These are phyloP conservation scores for Antechinus stuartii DNA, from an alignment of 2,113 vertebrate species.

Conservation along the genomic window DNA sequence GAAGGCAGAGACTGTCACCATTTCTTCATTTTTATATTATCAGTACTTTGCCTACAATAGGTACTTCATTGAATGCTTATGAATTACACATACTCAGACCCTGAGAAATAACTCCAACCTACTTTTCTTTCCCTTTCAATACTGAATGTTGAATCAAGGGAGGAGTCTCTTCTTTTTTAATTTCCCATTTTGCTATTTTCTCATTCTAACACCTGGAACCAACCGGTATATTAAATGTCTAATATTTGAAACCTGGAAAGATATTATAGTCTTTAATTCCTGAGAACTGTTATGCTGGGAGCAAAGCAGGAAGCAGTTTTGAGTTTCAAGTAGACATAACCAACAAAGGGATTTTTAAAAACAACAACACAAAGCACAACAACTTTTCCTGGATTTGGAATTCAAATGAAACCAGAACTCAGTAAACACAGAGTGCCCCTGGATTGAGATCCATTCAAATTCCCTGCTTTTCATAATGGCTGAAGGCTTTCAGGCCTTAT, in stretches of 20 bases:
- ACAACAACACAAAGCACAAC: neutral
- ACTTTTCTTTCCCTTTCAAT: neutral
- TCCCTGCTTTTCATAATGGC: constrained; percentile 48
- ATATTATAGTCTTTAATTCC: constrained; percentile 30
- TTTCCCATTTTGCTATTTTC: neutral
- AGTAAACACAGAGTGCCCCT: neutral
- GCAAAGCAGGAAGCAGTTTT: constrained; percentile 50
- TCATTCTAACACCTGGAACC: neutral
- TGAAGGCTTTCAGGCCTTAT: neutral
- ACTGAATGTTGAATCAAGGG: neutral
- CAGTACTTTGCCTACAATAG: neutral
- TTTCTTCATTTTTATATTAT: neutral
- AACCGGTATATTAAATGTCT: constrained; percentile 12
- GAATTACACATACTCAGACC: neutral
- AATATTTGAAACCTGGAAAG: neutral
- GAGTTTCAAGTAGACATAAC: constrained; percentile 9
- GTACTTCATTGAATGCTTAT: neutral
- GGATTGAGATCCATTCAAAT: constrained; percentile 1
- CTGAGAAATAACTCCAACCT: constrained; percentile 11
- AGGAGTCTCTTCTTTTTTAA: constrained; percentile 11
- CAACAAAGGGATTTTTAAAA: neutral
- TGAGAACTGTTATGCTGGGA: constrained; percentile 29
- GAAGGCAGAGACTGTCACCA: neutral
- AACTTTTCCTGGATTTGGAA: neutral
- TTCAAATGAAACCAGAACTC: neutral